Evolutionary conservation across 2,113 vertebrate genomes (phyloP), one percentile per base, ranked within the genome.

Genomic region (Tetrao urogallus): DNA sequence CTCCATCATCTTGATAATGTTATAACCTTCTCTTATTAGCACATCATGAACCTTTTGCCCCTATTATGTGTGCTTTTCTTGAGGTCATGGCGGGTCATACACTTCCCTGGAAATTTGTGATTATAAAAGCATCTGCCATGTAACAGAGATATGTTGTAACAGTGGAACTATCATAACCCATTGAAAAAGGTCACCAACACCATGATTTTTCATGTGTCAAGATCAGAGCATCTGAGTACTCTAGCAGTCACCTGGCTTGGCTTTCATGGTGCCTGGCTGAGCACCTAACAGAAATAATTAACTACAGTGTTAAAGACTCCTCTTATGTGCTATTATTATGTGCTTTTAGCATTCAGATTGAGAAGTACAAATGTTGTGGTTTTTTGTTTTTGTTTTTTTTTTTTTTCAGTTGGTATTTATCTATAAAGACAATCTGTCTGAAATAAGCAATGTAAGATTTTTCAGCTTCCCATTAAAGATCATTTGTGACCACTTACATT

Each of bases 21-120:
- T 73, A 83, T 86, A 91, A 82, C 78, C 88, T 92, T 93, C 58
- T 67, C 60, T 91, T 95, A 89, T 94, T 94, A 94, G 60, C 81
- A 76, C 60, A 80, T 40, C 38, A 71, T 1, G 10, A 73, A n/a
- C 38, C 36, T 43, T 91, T 94, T 91, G 88, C 72, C 36, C 80
- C 65, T 70, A 71, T 14, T 56, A 58, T 40, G 36, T 88, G 65
- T 74, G 93, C 73, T 88, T 92, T 91, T 82, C 74, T 91, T 84
- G 61, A 88, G 86, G 84, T 94, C 81, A 86, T 65, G 77, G 50
- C n/a, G 92, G 78, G 91, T 94, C 89, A 67, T 47, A 65, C 4
- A 32, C 58, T 74, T 80, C 72, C 70, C 45, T 89, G 7, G 1
- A 74, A 94, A 89, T 81, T 52, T 52, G 42, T 0, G 7, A 28